Percentiles rank a stretch among this genome's conserved stretches.
Conservation (phyloP, 2,113 vertebrate genomes). For the Plecotus auritus region DNA sequence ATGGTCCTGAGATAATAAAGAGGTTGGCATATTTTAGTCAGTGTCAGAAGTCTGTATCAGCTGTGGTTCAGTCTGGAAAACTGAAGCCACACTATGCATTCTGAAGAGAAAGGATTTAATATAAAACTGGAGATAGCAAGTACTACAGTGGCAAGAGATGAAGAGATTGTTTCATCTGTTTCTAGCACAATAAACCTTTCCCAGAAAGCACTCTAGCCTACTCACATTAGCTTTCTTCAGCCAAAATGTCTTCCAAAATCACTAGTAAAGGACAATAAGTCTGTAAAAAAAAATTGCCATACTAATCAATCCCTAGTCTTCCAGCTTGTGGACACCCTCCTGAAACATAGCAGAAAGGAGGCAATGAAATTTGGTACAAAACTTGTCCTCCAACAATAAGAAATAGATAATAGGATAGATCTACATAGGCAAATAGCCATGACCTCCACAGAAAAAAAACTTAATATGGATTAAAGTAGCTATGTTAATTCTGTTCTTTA, state of each 20-base stretch:
- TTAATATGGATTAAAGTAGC: background rate
- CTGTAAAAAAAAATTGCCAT: background rate
- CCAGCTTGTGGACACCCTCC: background rate
- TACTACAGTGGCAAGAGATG: too few relatives aligned
- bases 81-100: background rate
- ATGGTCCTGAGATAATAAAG: background rate
- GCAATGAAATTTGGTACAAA: background rate
- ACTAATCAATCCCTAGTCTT: background rate
- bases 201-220: background rate
- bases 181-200: background rate
- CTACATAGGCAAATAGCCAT: background rate
- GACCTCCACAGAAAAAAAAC: background rate
- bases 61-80: background rate
- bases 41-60: background rate
- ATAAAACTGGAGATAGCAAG: background rate
- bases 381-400: background rate
- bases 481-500: background rate
- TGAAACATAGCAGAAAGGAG: background rate
- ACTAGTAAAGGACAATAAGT: background rate
- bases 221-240: background rate
- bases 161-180: background rate
- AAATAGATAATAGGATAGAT: background rate
- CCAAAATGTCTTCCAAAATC: background rate
- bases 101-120: background rate
- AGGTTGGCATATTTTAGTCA: background rate